phyloP scores from a whole-genome alignment of 2,888 invertebrate genomes.

The Himalopsyche japonica region DNA sequence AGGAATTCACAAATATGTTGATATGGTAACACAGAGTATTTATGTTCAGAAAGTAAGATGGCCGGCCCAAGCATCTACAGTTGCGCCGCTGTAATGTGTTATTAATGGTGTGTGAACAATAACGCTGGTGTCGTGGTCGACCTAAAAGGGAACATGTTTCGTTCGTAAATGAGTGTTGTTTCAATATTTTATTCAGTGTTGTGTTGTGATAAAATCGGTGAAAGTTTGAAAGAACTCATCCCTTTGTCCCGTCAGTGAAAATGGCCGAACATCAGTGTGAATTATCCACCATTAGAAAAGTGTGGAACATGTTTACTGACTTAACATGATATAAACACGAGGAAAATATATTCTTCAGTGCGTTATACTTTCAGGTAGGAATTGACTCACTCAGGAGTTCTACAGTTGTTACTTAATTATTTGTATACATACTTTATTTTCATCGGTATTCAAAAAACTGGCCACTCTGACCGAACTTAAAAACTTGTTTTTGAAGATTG shows the following conservation, averaged over 20 bases:
- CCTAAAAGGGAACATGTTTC: constrained; percentile 23
- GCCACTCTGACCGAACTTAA: constrained; percentile 2
- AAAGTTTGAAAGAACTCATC: constrained; percentile 29
- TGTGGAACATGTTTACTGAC: constrained; percentile 21
- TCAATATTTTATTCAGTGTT: constrained; percentile 16
- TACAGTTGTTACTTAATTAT: background rate
- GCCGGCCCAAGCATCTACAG: constrained; percentile 31
- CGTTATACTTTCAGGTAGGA: background rate
- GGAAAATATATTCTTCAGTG: background rate
- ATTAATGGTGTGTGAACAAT: constrained; percentile 26
- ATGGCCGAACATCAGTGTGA: constrained; percentile 28
- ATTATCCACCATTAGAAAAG: constrained; percentile 24
- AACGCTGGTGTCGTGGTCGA: constrained; percentile 17
- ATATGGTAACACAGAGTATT: constrained; percentile 26
- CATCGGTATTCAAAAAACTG: background rate
- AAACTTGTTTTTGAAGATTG: constrained; percentile 29
- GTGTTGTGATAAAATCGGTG: constrained; percentile 28
- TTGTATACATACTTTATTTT: constrained; percentile 32
- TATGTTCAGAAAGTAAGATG: constrained; percentile 36
- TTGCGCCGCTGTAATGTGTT: constrained; percentile 25
- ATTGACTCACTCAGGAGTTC: background rate
- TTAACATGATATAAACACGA: constrained; percentile 19
- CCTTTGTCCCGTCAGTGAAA: constrained; percentile 27
- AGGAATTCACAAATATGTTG: background rate
- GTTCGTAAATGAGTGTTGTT: constrained; percentile 10